Conservation (phyloP, 2,888 invertebrate species). For the Mayetiola destructor region DNA sequence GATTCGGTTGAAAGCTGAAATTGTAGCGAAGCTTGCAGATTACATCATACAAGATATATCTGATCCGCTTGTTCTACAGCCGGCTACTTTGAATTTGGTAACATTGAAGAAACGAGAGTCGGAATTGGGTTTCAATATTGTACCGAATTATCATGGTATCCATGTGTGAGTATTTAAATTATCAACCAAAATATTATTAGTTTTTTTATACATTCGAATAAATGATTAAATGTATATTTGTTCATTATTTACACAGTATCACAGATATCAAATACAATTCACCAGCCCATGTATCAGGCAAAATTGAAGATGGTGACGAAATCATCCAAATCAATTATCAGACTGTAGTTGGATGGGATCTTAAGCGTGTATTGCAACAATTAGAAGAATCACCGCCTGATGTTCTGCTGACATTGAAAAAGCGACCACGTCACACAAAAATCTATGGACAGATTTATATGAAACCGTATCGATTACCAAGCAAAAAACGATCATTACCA, state of each 20-base stretch:
- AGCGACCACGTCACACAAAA: constrained; percentile 66
- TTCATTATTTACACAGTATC: constrained; percentile 50
- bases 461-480: constrained; percentile 56
- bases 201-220: not conserved
- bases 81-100: constrained; percentile 77
- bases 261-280: constrained; percentile 82
- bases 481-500: constrained; percentile 49
- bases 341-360: constrained; percentile 67
- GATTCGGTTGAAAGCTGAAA: constrained; percentile 40
- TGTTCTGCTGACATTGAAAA: constrained; percentile 65
- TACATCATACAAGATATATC: constrained; percentile 71
- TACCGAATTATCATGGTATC: constrained; percentile 67
- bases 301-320: constrained; percentile 92
- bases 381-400: constrained; percentile 67
- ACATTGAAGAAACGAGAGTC: constrained; percentile 74
- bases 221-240: not conserved
- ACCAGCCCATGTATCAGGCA: constrained; percentile 81
- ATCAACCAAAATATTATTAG: too few relatives aligned
- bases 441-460: constrained; percentile 53
- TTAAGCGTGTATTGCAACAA: constrained; percentile 57
- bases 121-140: constrained; percentile 79
- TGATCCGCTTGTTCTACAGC: constrained; percentile 84
- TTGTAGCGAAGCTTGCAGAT: constrained; percentile 66
- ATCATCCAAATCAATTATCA: constrained; percentile 76
- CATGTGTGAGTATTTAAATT: constrained; percentile 38